Evolutionary conservation across 2,113 vertebrate species (phyloP).

Genomic region (Pollimyrus isidori): DNA sequence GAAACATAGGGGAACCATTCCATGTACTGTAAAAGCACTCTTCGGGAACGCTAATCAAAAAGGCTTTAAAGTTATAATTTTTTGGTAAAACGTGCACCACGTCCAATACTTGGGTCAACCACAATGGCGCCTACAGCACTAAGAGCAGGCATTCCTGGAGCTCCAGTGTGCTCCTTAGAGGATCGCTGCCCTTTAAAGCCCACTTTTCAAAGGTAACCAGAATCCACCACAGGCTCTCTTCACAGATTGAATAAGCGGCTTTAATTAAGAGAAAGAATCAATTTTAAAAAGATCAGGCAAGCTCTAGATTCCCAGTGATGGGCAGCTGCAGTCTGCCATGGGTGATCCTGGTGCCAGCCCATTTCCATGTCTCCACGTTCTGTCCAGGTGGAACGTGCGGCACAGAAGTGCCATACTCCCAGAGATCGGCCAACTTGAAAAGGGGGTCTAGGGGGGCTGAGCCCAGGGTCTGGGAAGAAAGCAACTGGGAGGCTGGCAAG

Average conservation of each 20-base stretch:
- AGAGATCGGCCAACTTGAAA: neutral
- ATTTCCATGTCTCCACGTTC: neutral
- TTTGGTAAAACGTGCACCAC: neutral
- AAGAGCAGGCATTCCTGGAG: slow-evolving; percentile 13
- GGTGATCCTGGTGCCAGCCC: neutral
- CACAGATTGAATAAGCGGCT: slow-evolving; percentile 6
- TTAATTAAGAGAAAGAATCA: slow-evolving; percentile 17
- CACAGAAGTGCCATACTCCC: neutral
- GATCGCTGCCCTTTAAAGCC: slow-evolving; percentile 21
- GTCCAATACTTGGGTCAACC: neutral
- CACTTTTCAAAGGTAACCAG: slow-evolving; percentile 21
- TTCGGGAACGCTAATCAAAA: neutral
- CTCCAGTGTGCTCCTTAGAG: slow-evolving; percentile 22
- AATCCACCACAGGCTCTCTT: neutral
- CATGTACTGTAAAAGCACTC: neutral
- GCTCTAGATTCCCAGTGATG: neutral
- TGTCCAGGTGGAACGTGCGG: neutral
- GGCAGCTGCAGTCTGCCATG: too few species aligned
- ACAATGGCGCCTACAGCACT: slow-evolving; percentile 4
- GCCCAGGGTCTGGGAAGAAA: slow-evolving; percentile 33
- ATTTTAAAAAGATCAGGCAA: slow-evolving; percentile 15
- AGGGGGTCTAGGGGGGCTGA: neutral
- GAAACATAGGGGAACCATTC: neutral
- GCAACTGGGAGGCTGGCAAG: slow-evolving; percentile 38
- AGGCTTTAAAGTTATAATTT: slow-evolving; percentile 2